phyloP scores from a whole-genome alignment of 92 coral and sea anemone species.

The Porites evermanni region DNA sequence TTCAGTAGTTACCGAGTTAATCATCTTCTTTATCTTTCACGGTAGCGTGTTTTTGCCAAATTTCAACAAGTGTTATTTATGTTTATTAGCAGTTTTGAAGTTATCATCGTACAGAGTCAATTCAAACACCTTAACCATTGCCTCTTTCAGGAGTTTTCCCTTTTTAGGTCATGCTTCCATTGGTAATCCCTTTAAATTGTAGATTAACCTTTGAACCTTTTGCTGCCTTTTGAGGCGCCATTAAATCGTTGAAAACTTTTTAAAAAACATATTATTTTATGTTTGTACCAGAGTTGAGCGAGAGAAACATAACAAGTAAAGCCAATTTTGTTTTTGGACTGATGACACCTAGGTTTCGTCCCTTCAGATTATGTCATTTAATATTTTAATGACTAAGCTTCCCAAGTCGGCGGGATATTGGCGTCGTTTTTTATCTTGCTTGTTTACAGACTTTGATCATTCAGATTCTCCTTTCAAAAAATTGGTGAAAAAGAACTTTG shows the following conservation, averaged over 20 bases:
- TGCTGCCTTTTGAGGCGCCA: background rate
- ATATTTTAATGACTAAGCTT: constrained; percentile 22
- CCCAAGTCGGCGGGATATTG: constrained; percentile 18
- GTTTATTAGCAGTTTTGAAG: background rate
- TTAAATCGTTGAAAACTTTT: background rate
- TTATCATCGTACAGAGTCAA: background rate
- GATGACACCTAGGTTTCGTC: background rate
- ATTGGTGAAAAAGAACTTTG: constrained; percentile 1
- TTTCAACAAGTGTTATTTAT: background rate
- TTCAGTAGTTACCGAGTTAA: no score
- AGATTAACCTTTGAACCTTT: background rate
- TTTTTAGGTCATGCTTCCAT: background rate
- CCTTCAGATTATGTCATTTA: background rate
- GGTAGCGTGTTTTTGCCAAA: background rate
- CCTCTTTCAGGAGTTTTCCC: background rate
- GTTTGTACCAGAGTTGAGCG: background rate
- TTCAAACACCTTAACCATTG: background rate
- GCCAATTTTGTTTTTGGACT: background rate
- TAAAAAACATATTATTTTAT: no score
- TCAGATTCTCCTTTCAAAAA: background rate
- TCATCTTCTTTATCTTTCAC: background rate
- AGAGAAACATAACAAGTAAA: background rate
- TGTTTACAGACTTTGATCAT: constrained; percentile 15
- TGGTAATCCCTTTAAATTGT: no score
- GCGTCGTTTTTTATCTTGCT: constrained; percentile 12